phyloP scores from a whole-genome alignment of 2,797 vertebrate species.

The Malacoraja senta region DNA sequence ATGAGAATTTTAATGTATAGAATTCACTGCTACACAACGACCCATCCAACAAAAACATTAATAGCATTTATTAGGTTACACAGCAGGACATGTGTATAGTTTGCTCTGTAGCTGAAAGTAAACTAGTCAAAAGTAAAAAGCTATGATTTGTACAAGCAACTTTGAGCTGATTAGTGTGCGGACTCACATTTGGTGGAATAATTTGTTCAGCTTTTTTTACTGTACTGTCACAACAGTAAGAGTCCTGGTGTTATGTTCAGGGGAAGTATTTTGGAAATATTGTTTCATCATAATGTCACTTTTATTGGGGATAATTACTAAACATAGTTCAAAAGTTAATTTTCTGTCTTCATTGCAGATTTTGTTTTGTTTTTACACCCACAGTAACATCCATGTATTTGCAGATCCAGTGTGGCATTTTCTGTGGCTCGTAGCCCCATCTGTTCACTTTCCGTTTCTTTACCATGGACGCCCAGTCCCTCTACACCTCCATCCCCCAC shows the following conservation, averaged over 20 bases:
- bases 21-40: neutral
- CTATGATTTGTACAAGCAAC: neutral
- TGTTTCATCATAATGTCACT: neutral
- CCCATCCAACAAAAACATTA: too few species aligned
- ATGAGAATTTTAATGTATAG: neutral
- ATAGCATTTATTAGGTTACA: neutral
- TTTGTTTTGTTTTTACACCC: too few species aligned
- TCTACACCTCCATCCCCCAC: too few species aligned
- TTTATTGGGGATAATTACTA: neutral
- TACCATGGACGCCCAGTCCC: too few species aligned
- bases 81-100: neutral
- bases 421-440: too few species aligned
- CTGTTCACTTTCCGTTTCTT: too few species aligned
- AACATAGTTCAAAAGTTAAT: neutral
- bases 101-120: neutral
- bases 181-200: neutral
- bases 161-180: neutral
- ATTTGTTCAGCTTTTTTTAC: neutral
- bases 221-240: neutral
- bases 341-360: too few species aligned
- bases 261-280: neutral
- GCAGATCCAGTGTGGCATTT: neutral
- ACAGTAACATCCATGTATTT: neutral
- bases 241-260: neutral
- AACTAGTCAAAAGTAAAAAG: neutral